Evolutionary conservation across 1,140 invertebrate species (phyloP).

Genomic region (Phortica variegata): DNA sequence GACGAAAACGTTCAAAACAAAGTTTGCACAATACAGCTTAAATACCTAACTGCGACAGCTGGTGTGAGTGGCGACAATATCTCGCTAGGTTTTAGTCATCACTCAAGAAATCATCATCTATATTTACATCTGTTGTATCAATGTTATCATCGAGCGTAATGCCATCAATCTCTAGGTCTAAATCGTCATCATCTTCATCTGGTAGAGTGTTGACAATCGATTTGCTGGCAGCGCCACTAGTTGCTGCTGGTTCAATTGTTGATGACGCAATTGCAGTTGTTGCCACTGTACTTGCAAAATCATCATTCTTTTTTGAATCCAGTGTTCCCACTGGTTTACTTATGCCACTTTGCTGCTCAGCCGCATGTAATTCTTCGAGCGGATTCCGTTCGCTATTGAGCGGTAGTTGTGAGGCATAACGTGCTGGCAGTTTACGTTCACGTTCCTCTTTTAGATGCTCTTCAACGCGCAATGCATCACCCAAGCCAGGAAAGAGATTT

Average conservation of each 20-base stretch:
- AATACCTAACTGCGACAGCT: too few relatives aligned
- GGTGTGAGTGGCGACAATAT: too few relatives aligned
- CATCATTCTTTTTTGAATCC: slow-evolving; percentile 25
- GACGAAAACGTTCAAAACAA: too few relatives aligned
- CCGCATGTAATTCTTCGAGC: slow-evolving; percentile 68
- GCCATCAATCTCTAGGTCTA: slow-evolving; percentile 66
- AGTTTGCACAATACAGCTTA: too few relatives aligned
- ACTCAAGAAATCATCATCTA: slow-evolving; percentile 50
- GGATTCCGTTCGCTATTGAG: slow-evolving; percentile 72
- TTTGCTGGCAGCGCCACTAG: slow-evolving; percentile 17
- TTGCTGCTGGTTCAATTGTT: slow-evolving; percentile 13
- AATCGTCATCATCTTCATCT: slow-evolving; percentile 60
- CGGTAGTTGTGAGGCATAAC: slow-evolving; percentile 61
- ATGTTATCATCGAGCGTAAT: slow-evolving; percentile 67
- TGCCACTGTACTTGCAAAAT: slow-evolving; percentile 15
- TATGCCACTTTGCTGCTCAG: slow-evolving; percentile 28
- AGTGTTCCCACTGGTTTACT: slow-evolving; percentile 28
- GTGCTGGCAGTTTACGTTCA: slow-evolving; percentile 60
- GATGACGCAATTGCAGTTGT: slow-evolving; percentile 6
- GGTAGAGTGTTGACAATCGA: slow-evolving; percentile 38
- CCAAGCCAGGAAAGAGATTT: slow-evolving; percentile 91
- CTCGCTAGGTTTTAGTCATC: slow-evolving; percentile 54
- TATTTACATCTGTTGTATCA: slow-evolving; percentile 62
- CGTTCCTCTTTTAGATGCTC: slow-evolving; percentile 64
- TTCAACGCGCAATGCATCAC: slow-evolving; percentile 76